Base-by-base conservation (phyloP, 64 coral and sea anemone species). In the Pocillopora verrucosa region DNA sequence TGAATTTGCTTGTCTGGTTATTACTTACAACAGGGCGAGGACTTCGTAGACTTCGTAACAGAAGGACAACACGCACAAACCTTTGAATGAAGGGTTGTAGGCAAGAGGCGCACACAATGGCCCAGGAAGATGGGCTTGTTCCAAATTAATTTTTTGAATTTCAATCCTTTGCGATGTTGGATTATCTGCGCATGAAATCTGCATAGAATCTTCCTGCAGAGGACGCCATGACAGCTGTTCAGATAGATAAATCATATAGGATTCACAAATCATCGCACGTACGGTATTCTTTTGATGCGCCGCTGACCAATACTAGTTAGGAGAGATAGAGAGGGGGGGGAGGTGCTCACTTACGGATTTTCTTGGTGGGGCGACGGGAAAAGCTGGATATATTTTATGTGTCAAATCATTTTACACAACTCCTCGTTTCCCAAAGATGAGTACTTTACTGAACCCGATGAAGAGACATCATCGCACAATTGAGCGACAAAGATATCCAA, bases 1-100 rank as follows among this genome's bases (percentile, higher is more conserved):
- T 83, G 74, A 38, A 74, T 81, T 70, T 60, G 2, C n/a, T 36
- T 16, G 34, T 30, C 56, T 60, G 37, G 72, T 51, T 59, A 70
- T 19, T 15, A 83, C 10, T 61, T n/a, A 61, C 13, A 36, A 30
- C 13, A 30, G 13, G 22, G 24, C 35, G 15, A 60, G 9, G n/a
- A n/a, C n/a, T n/a, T n/a, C n/a, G n/a, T n/a, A n/a, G 56, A 76
- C 15, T n/a, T 68, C 5, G 38, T 57, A 81, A 10, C 58, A n/a
- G 36, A 82, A 82, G 60, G 38, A 11, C 59, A 56, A 74, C 16
- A 24, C 51, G 16, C 58, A 89, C 88, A 17, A 74, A 98, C 96
- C 96, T 94, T 98, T 98, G 60, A 98, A 98, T 41, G 80, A 84
- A 62, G 96, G 92, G 92, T 98, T 89, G 75, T 98, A 98, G 5